A percentile compares a stretch with the other conserved stretches of the same genome.
Conservation (phyloP, 2,888 invertebrate species). For the Sarcophaga rosellei region DNA sequence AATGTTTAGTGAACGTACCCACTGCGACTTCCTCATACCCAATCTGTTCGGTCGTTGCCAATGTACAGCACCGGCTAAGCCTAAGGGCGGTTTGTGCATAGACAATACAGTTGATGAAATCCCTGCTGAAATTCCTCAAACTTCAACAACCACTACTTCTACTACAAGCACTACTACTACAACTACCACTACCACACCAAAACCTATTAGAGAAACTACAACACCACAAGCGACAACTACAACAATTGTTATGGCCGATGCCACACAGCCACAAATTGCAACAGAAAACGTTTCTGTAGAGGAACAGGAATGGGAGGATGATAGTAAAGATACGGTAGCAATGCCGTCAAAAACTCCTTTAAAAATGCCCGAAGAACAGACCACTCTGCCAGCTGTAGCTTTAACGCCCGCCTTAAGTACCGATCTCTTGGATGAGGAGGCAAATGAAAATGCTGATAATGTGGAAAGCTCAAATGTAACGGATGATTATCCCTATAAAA, state of each 20-base stretch:
- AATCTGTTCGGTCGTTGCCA: constrained; percentile 94
- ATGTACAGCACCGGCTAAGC: constrained; percentile 87
- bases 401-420: constrained; percentile 69
- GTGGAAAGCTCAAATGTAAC: constrained; percentile 62
- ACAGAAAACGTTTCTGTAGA: constrained; percentile 44
- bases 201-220: constrained; percentile 35
- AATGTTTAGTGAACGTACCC: constrained; percentile 90
- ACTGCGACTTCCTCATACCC: constrained; percentile 94
- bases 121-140: constrained; percentile 53
- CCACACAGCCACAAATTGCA: constrained; percentile 5
- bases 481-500: constrained; percentile 79
- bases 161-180: constrained; percentile 63
- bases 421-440: constrained; percentile 6
- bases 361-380: constrained; percentile 22
- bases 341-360: not conserved
- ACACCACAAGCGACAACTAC: constrained; percentile 22
- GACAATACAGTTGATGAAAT: constrained; percentile 65
- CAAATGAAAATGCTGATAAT: constrained; percentile 62
- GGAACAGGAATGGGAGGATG: constrained; percentile 54
- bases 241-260: constrained; percentile 12
- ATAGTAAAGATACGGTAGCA: constrained; percentile 26
- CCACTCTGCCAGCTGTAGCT: constrained; percentile 70
- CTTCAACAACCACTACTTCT: constrained; percentile 70
- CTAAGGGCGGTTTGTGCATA: constrained; percentile 86
- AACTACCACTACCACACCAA: constrained; percentile 56